phyloP scores from a whole-genome alignment of 2,113 vertebrate species.

The Microcebus murinus region DNA sequence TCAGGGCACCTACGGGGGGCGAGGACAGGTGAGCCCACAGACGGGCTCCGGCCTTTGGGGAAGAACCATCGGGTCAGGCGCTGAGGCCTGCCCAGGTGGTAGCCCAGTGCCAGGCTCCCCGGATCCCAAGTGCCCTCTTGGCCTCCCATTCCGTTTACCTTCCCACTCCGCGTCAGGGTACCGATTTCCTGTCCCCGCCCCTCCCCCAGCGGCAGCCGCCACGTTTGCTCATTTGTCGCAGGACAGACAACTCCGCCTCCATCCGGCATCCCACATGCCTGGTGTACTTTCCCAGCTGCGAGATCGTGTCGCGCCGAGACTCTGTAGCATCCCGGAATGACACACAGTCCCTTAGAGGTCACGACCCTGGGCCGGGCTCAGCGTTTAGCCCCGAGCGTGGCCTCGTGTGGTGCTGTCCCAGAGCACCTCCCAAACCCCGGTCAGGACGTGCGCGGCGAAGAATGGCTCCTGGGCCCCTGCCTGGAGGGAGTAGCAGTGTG shows the following conservation, averaged over 20 bases:
- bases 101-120: accelerated
- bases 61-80: accelerated
- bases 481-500: neutral
- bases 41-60: neutral
- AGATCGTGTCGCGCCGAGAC: accelerated
- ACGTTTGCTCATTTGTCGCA: accelerated
- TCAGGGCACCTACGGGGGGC: neutral
- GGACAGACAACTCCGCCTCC: neutral
- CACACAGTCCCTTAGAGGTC: neutral
- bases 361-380: accelerated
- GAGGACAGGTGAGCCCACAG: neutral
- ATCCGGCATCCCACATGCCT: accelerated
- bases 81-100: accelerated
- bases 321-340: neutral
- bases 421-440: neutral
- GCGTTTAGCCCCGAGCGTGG: neutral
- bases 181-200: neutral
- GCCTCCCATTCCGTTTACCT: accelerated
- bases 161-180: accelerated
- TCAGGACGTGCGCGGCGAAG: accelerated
- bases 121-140: accelerated
- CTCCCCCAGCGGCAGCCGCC: too few relatives aligned
- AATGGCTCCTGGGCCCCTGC: neutral
- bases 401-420: neutral
- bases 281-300: accelerated